Evolutionary conservation across 2,888 invertebrate genomes (phyloP).

Genomic region (Hypercompe scribonia): DNA sequence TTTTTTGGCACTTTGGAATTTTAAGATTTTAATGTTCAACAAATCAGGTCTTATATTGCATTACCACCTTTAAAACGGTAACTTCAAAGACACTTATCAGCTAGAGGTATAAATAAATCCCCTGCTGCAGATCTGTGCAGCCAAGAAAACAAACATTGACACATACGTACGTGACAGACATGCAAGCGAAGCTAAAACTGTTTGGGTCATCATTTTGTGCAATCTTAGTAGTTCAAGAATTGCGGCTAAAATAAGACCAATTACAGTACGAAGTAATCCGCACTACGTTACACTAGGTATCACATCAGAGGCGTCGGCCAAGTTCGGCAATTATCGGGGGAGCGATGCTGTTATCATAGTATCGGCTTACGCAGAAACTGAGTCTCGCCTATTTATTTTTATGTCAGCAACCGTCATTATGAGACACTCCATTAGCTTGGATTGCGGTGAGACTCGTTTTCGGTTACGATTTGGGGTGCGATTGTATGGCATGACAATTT

Average conservation of each 20-base stretch:
- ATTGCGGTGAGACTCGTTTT: constrained; percentile 85
- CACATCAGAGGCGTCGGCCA: constrained; percentile 64
- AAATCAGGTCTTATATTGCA: neutral
- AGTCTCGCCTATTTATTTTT: constrained; percentile 87
- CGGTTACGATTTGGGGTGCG: constrained; percentile 84
- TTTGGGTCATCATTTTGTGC: neutral
- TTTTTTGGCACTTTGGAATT: too few relatives aligned
- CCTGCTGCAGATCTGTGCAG: neutral
- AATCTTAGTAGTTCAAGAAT: constrained; percentile 7
- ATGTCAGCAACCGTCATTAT: constrained; percentile 87
- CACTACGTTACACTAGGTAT: constrained; percentile 71
- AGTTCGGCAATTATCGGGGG: constrained; percentile 86
- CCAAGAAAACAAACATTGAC: neutral
- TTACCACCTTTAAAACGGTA: neutral
- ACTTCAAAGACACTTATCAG: neutral
- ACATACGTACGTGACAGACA: neutral
- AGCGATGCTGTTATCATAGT: constrained; percentile 86
- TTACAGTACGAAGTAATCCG: constrained; percentile 76
- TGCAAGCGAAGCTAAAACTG: neutral
- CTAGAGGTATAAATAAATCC: neutral
- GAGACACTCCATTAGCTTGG: constrained; percentile 87
- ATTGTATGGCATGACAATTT: constrained; percentile 72
- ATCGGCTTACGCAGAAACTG: constrained; percentile 87
- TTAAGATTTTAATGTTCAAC: neutral
- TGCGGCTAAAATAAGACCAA: constrained; percentile 60